Percentiles rank a stretch among this genome's conserved stretches.
These are phyloP conservation scores for Acropora yongei DNA, from an alignment of 64 coral and sea anemone species.

Conservation along the genomic window DNA sequence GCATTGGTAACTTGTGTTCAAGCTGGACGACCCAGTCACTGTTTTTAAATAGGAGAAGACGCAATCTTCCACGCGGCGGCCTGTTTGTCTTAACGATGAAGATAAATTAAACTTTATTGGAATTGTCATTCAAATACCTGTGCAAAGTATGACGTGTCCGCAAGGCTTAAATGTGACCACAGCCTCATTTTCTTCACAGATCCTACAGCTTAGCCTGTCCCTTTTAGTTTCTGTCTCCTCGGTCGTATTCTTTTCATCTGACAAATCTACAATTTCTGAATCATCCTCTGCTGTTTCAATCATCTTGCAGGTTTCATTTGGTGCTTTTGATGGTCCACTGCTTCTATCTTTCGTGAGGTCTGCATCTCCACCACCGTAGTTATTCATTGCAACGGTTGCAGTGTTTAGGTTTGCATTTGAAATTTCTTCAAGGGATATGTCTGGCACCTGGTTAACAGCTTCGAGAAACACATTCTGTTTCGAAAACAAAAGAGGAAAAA, in stretches of 20 bases:
- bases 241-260: not conserved
- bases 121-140: slow-evolving; percentile 20
- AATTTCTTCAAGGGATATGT: not conserved
- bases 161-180: slow-evolving; percentile 58
- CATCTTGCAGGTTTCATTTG: no score
- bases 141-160: slow-evolving; percentile 48
- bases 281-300: not conserved
- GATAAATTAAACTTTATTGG: not conserved
- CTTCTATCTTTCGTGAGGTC: not conserved
- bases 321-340: not conserved
- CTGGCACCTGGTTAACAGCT: slow-evolving; percentile 4
- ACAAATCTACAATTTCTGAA: not conserved
- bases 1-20: no score
- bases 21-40: no score
- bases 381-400: not conserved
- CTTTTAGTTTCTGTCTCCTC: not conserved
- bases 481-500: no score
- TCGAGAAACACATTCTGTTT: slow-evolving; percentile 23
- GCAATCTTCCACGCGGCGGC: no score
- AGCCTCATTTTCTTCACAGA: slow-evolving; percentile 64
- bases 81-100: not conserved
- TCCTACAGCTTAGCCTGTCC: slow-evolving; percentile 14
- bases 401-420: not conserved
- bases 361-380: not conserved
- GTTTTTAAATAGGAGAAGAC: no score